Evolutionary conservation across 2,888 invertebrate genomes (phyloP).

Genomic region (Plusia festucae): DNA sequence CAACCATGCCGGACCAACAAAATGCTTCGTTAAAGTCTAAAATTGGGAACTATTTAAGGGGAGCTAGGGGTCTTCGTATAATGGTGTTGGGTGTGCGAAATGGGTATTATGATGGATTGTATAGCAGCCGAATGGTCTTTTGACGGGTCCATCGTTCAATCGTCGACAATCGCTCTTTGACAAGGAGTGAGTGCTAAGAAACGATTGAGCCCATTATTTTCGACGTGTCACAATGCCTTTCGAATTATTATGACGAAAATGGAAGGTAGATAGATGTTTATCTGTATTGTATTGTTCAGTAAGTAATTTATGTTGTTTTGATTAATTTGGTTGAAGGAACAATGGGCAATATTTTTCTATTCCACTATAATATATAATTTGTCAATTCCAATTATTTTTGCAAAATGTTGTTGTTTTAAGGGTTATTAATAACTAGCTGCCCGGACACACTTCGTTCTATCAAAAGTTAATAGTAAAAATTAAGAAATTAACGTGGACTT

Average conservation of each 20-base stretch:
- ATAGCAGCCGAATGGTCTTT: conserved; percentile 82
- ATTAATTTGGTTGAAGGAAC: neutral
- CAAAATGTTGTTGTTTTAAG: too few species aligned
- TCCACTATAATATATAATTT: neutral
- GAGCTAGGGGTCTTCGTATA: conserved; percentile 58
- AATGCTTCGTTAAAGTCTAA: conserved; percentile 9
- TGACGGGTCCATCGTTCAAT: conserved; percentile 86
- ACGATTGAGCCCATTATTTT: conserved; percentile 84
- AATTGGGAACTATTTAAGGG: conserved; percentile 10
- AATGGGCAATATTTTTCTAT: neutral
- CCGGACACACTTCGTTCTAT: too few species aligned
- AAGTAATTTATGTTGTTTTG: conserved; percentile 11
- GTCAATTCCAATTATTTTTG: neutral
- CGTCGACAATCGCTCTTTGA: conserved; percentile 83
- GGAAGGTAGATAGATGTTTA: conserved; percentile 51
- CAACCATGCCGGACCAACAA: conserved; percentile 52
- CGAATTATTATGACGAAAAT: conserved; percentile 46
- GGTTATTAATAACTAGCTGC: too few species aligned
- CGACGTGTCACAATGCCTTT: conserved; percentile 63
- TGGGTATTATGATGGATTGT: conserved; percentile 84
- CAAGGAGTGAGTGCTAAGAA: conserved; percentile 74
- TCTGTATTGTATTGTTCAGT: conserved; percentile 18
- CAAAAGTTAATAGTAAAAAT: too few species aligned
- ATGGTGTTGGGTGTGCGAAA: conserved; percentile 71
- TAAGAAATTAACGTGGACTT: too few species aligned